Percentiles rank a stretch among this genome's conserved stretches.
Evolutionary conservation across 1,140 invertebrate species (phyloP).

Genomic region (Panagrolaimus sp.): DNA sequence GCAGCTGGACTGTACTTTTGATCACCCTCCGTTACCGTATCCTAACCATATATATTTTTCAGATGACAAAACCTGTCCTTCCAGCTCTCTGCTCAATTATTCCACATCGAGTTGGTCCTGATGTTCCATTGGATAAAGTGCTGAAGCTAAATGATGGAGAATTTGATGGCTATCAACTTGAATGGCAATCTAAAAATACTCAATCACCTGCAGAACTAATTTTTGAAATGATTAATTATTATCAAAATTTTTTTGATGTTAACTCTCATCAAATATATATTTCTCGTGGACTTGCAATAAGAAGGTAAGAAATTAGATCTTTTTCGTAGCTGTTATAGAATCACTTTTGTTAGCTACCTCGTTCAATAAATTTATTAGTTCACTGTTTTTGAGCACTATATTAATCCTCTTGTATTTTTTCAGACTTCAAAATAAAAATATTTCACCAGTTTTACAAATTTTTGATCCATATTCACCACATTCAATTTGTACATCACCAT

Average conservation of each 20-base stretch:
- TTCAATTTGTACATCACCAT: background rate
- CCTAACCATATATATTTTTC: background rate
- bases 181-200: conserved; percentile 31
- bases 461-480: background rate
- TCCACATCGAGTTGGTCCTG: conserved; percentile 16
- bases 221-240: conserved; percentile 31
- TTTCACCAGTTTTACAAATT: background rate
- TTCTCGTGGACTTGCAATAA: conserved; percentile 6
- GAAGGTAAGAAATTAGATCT: too few species aligned
- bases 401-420: background rate
- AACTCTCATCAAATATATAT: conserved; percentile 24
- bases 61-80: conserved; percentile 17
- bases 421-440: background rate
- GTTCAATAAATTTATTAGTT: too few species aligned
- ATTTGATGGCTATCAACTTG: conserved; percentile 23
- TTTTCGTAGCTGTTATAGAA: too few species aligned
- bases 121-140: conserved; percentile 14
- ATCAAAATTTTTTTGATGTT: conserved; percentile 18
- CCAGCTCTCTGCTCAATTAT: conserved; percentile 22
- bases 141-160: conserved; percentile 13
- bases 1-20: too few species aligned
- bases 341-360: too few species aligned
- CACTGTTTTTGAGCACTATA: background rate
- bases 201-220: conserved; percentile 27
- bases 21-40: too few species aligned